A percentile compares a stretch with the other conserved stretches of the same genome.
phyloP scores from a whole-genome alignment of 2,888 invertebrate genomes.

The Seira musarum region DNA sequence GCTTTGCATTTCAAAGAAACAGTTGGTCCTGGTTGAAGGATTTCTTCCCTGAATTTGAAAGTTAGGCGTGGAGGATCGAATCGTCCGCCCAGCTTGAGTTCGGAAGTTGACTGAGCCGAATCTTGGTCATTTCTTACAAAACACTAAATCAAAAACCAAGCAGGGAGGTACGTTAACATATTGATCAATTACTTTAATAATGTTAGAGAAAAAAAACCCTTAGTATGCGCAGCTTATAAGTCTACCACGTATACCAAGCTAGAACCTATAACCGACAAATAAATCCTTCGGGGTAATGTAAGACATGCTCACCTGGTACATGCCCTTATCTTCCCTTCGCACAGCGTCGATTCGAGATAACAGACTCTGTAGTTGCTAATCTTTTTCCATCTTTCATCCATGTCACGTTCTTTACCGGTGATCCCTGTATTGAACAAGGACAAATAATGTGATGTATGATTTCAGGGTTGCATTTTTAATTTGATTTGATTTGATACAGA shows the following conservation, averaged over 20 bases:
- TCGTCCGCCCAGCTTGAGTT: slow-evolving; percentile 93
- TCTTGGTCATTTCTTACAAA: slow-evolving; percentile 80
- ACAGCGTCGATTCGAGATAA: slow-evolving; percentile 90
- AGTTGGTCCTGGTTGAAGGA: slow-evolving; percentile 90
- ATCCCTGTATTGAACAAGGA: slow-evolving; percentile 76
- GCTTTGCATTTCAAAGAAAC: slow-evolving; percentile 93
- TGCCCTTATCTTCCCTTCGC: slow-evolving; percentile 94
- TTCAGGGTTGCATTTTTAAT: not conserved
- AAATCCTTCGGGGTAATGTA: no score
- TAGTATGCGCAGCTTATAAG: no score
- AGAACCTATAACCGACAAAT: no score
- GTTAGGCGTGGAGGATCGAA: slow-evolving; percentile 92
- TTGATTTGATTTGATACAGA: no score
- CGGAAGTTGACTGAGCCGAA: slow-evolving; percentile 93
- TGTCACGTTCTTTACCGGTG: slow-evolving; percentile 90
- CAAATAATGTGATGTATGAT: not conserved
- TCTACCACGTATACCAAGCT: no score
- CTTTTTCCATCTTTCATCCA: slow-evolving; percentile 95
- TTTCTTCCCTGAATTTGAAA: slow-evolving; percentile 90
- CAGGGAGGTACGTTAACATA: no score
- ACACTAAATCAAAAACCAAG: no score
- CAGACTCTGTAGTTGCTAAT: slow-evolving; percentile 85
- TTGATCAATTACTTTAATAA: no score
- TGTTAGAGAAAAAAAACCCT: no score
- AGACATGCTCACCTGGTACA: slow-evolving; percentile 96